Base-by-base conservation (phyloP, 1,140 invertebrate genomes). In the Sesamia nonagrioides region DNA sequence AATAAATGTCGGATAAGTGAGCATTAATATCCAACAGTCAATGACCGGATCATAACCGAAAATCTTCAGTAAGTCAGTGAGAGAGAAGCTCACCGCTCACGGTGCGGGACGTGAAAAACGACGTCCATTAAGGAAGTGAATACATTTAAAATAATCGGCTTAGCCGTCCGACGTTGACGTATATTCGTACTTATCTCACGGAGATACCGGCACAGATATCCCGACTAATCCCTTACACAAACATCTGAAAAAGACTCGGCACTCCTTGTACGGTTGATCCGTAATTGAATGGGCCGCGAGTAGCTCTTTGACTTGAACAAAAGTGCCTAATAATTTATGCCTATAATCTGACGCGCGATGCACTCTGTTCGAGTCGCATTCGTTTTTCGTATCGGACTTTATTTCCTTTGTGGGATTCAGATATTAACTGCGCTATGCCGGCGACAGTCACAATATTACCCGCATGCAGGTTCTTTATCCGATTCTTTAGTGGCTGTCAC, bases 61-160 rank as follows among this genome's bases (percentile, higher is more conserved):
- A 92, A 93, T 92, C 89, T 91, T 90, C 91, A 88, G 91, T 92
- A 90, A 92, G 91, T 91, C 88, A 86, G 84, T 77, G 83, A 84
- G 84, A 84, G 84, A 75, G 88, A 45, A 11, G 9, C 37, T 9
- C 6, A 7, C 8, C 6, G 45, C 86, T 85, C 90, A 86, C 84
- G 83, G 75, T 80, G 83, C 82, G 84, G 81, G 79, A 86, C 82
- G 89, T 95, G 93, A 95, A 94, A 94, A 95, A 94, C 90, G 93
- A 95, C 91, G 82, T 92, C 92, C 93, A 95, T 95, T 95, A 95
- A 93, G 92, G 92, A 95, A 94, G 93, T 95, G 92, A 95, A 95
- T 95, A 95, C 93, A 94, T 95, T 95, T 95, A 93, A 95, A 95
- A 94, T 95, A 94, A 95, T 95, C 93, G 92, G 93, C 93, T 95